These are phyloP conservation scores for Dolichotis patagonum DNA, from an alignment of 2,113 vertebrate species.

Conservation along the genomic window DNA sequence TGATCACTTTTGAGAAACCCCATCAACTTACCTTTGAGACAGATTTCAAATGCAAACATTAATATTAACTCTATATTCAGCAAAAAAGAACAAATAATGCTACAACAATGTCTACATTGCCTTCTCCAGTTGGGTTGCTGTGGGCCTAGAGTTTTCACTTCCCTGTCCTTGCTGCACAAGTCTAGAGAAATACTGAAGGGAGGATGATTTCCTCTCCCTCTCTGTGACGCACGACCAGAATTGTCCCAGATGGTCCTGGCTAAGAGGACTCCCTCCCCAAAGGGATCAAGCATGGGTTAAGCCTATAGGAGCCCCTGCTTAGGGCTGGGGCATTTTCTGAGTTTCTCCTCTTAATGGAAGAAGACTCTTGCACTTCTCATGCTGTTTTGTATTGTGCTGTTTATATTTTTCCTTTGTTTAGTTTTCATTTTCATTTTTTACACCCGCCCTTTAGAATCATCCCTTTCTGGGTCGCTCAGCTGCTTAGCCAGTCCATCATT, in stretches of 20 bases:
- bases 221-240: no score
- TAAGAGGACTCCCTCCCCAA: background rate
- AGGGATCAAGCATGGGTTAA: background rate
- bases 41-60: background rate
- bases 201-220: background rate
- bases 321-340: rapidly evolving
- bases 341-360: background rate
- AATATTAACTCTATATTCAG: background rate
- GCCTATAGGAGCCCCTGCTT: background rate
- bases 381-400: background rate
- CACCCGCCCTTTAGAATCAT: background rate
- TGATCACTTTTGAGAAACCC: background rate
- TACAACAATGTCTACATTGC: rapidly evolving
- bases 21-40: background rate
- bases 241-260: background rate
- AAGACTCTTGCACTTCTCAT: background rate
- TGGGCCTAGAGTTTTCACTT: no score
- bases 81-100: background rate
- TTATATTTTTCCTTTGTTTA: background rate
- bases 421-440: no score
- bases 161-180: background rate
- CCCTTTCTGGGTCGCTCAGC: background rate
- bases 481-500: background rate
- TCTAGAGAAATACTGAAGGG: background rate
- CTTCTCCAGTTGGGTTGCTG: rapidly evolving